Evolutionary conservation across 2,113 vertebrate species (phyloP).

Genomic region (Lophotis ruficrista): DNA sequence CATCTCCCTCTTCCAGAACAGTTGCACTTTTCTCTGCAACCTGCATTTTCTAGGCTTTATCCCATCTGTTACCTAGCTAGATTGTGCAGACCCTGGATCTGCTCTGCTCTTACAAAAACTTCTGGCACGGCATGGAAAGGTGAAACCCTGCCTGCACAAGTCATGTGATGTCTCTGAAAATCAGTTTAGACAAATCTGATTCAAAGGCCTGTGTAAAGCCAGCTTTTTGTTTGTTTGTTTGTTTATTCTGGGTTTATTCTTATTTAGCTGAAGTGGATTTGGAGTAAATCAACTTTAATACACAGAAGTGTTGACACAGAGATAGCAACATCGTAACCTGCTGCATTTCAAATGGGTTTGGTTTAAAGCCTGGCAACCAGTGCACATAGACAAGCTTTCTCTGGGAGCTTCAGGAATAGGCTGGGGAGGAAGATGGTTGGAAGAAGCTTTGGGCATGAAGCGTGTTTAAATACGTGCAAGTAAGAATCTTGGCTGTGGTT

Average conservation of each 20-base stretch:
- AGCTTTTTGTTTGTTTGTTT: neutral
- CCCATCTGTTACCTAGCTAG: neutral
- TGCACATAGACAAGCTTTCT: neutral
- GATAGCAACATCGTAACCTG: neutral
- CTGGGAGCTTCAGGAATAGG: neutral
- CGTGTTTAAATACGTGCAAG: neutral
- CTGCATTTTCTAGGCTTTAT: neutral
- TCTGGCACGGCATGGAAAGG: neutral
- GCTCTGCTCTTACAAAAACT: neutral
- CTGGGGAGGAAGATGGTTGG: neutral
- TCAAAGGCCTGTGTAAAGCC: neutral
- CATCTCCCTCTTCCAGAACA: neutral
- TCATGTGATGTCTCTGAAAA: neutral
- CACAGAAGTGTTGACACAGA: neutral
- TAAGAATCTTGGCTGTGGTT: neutral
- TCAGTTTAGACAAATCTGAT: neutral
- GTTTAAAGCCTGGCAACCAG: neutral
- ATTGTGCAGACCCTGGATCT: neutral
- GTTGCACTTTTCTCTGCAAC: neutral
- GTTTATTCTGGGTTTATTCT: neutral
- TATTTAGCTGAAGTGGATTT: neutral
- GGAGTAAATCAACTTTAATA: neutral
- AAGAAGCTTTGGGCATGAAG: neutral
- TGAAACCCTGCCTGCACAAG: neutral
- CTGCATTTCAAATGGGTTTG: neutral